A percentile compares a stretch with the other conserved stretches of the same genome.
Conservation (phyloP, 2,888 invertebrate species). For the Silvanus unidentatus region DNA sequence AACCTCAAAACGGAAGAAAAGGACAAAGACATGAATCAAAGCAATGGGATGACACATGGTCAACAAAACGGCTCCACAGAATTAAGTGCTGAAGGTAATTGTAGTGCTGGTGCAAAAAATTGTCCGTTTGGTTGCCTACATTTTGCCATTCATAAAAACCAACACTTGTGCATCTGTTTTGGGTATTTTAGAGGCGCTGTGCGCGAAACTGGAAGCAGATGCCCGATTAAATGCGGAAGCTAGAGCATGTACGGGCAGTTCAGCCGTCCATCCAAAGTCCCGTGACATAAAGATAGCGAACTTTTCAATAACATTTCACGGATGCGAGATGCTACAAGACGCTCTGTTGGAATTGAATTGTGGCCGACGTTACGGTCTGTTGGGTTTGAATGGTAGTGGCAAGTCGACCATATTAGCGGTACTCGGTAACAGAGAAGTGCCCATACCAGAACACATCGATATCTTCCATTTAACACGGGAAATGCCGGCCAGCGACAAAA, state of each 20-base stretch:
- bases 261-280: constrained; percentile 92
- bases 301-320: constrained; percentile 97
- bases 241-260: constrained; percentile 87
- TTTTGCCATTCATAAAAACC: not conserved
- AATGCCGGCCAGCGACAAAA: constrained; percentile 97
- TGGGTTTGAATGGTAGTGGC: constrained; percentile 98
- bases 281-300: constrained; percentile 94
- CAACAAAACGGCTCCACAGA: constrained; percentile 51
- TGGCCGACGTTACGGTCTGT: constrained; percentile 91
- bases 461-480: constrained; percentile 96
- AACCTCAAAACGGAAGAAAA: constrained; percentile 39
- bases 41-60: constrained; percentile 20
- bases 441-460: constrained; percentile 94
- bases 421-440: constrained; percentile 88
- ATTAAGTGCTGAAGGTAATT: constrained; percentile 65
- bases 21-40: constrained; percentile 12
- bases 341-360: constrained; percentile 95
- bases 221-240: constrained; percentile 91
- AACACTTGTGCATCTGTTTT: too few relatives aligned
- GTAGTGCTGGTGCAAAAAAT: not conserved
- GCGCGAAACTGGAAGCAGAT: constrained; percentile 81
- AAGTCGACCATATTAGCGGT: constrained; percentile 92
- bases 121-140: not conserved
- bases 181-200: constrained; percentile 64
- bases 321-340: constrained; percentile 91